Conservation (phyloP, 2,797 vertebrate species). For the Lepidocolaptes lacrymiger region DNA sequence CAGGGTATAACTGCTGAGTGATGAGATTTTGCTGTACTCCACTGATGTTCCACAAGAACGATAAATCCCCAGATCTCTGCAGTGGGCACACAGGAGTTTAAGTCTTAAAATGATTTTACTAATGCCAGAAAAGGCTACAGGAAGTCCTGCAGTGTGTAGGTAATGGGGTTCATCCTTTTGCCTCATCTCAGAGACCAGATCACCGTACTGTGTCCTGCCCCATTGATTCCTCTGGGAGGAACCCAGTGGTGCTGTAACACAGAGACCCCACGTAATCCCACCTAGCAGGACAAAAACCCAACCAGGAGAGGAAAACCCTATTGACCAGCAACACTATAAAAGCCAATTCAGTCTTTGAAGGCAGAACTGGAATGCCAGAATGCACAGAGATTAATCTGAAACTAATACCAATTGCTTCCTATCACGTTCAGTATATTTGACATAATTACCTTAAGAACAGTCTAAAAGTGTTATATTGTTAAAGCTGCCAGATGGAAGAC, state of each 20-base stretch:
- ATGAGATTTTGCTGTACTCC: conserved; percentile 1
- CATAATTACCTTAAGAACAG: conserved; percentile 71
- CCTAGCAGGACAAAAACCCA: background rate
- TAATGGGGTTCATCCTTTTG: background rate
- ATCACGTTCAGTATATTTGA: conserved; percentile 61
- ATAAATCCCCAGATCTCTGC: background rate
- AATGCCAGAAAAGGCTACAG: background rate
- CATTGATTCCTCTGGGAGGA: background rate
- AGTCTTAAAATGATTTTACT: background rate
- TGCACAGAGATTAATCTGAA: conserved; percentile 68
- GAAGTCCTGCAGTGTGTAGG: background rate
- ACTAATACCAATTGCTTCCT: conserved; percentile 60
- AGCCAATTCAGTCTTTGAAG: background rate
- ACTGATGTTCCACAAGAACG: background rate
- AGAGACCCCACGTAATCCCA: background rate
- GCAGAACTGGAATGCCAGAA: conserved; percentile 51
- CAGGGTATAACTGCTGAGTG: background rate
- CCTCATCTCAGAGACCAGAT: background rate
- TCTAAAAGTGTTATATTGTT: conserved; percentile 61
- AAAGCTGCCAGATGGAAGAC: conserved; percentile 60
- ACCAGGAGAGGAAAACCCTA: background rate
- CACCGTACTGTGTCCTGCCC: background rate
- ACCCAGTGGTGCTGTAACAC: background rate
- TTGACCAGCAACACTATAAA: background rate
- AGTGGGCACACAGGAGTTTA: background rate